A percentile compares a stretch with the other conserved stretches of the same genome.
Conservation (phyloP, 2,797 vertebrate genomes). For the Borostomias antarcticus region DNA sequence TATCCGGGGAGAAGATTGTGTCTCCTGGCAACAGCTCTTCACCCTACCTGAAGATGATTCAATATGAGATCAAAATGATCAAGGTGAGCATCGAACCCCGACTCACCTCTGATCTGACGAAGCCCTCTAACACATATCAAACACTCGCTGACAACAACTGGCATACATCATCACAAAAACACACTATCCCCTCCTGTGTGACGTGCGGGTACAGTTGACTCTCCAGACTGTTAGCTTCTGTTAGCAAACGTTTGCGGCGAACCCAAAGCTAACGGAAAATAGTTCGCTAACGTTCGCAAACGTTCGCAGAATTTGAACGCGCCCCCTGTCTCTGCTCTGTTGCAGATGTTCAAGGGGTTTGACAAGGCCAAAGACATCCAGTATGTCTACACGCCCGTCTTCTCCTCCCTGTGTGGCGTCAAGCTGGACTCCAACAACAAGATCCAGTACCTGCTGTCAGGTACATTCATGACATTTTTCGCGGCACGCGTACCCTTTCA, state of each 20-base stretch:
- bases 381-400: constrained; percentile 88
- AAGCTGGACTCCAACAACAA: constrained; percentile 88
- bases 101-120: too few relatives aligned
- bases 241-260: too few relatives aligned
- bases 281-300: neutral
- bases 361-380: constrained; percentile 89
- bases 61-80: constrained; percentile 95
- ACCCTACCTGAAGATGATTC: constrained; percentile 88
- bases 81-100: constrained; percentile 86
- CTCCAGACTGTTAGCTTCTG: too few relatives aligned
- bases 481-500: neutral
- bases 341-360: constrained; percentile 96
- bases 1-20: constrained; percentile 88
- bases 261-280: too few relatives aligned
- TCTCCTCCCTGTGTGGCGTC: constrained; percentile 89
- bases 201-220: too few relatives aligned
- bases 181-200: too few relatives aligned
- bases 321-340: constrained; percentile 11
- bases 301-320: too few relatives aligned
- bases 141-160: too few relatives aligned
- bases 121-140: too few relatives aligned
- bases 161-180: too few relatives aligned
- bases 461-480: constrained; percentile 65
- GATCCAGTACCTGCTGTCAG: constrained; percentile 93
- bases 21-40: constrained; percentile 82